A percentile compares a stretch with the other conserved stretches of the same genome.
phyloP scores from a whole-genome alignment of 2,888 invertebrate genomes.

The Therioaphis trifolii region DNA sequence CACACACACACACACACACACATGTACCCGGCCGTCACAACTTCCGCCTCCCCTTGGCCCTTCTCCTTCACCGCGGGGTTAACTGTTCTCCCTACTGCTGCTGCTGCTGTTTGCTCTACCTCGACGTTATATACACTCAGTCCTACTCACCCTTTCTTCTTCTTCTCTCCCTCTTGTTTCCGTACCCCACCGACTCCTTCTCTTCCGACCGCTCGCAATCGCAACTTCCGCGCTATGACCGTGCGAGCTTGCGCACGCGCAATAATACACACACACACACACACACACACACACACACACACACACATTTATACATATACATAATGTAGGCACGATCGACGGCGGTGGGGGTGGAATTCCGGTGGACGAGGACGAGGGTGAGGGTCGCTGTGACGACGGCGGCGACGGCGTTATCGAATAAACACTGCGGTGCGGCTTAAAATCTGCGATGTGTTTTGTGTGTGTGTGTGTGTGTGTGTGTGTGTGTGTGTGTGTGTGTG shows the following conservation, averaged over 20 bases:
- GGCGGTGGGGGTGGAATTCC: too few species aligned
- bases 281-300: not conserved
- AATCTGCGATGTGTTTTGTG: conserved; percentile 16
- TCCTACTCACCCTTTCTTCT: not conserved
- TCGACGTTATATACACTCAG: not conserved
- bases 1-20: too few species aligned
- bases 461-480: not conserved
- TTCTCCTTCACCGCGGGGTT: too few species aligned
- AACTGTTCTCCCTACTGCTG: too few species aligned
- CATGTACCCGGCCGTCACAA: too few species aligned
- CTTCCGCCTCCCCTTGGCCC: too few species aligned
- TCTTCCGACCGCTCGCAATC: not conserved
- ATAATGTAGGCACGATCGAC: too few species aligned
- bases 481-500: too few species aligned
- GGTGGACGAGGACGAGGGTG: not conserved
- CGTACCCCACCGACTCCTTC: not conserved
- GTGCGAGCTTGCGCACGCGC: not conserved
- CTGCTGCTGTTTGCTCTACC: not conserved
- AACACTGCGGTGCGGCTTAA: conserved; percentile 48
- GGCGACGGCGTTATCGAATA: conserved; percentile 45
- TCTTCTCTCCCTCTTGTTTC: not conserved
- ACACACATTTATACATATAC: not conserved
- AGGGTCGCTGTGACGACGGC: not conserved
- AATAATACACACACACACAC: not conserved
- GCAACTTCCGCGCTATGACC: not conserved